Conservation (phyloP, 2,888 invertebrate genomes). For the Drosophila multiciliata region DNA sequence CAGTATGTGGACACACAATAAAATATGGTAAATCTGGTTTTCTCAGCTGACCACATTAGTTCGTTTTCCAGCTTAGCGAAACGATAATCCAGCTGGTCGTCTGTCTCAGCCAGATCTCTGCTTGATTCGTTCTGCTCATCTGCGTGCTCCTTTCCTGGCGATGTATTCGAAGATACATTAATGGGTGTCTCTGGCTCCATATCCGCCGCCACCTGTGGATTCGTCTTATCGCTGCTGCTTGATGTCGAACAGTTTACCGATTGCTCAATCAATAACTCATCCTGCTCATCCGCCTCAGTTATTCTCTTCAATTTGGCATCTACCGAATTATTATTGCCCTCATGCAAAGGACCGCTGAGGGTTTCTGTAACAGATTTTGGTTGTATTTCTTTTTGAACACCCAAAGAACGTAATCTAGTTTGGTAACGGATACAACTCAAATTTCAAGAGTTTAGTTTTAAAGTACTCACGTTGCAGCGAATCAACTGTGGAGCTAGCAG, state of each 20-base stretch:
- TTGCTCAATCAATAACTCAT: background rate
- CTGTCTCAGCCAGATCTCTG: too few species aligned
- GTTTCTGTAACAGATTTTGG: background rate
- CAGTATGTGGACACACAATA: background rate
- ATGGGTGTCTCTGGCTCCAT: too few species aligned
- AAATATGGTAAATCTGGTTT: background rate
- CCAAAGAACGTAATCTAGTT: background rate
- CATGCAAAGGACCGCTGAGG: background rate
- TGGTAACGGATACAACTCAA: background rate
- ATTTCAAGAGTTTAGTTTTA: background rate
- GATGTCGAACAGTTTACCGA: background rate
- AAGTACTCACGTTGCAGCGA: constrained; percentile 58
- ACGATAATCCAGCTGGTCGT: background rate
- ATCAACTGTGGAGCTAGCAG: constrained; percentile 52
- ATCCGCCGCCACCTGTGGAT: background rate
- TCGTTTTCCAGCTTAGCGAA: constrained; percentile 1
- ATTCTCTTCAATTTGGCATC: constrained; percentile 1
- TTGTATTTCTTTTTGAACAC: background rate
- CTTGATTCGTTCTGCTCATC: background rate
- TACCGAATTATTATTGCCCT: background rate
- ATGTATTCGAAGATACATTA: background rate
- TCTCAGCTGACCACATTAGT: constrained; percentile 6
- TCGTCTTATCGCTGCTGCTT: background rate
- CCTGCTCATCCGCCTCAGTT: constrained; percentile 1
- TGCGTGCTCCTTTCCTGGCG: background rate